These are phyloP conservation scores for Drosophila subquinaria DNA, from an alignment of 2,888 invertebrate genomes.

Conservation along the genomic window DNA sequence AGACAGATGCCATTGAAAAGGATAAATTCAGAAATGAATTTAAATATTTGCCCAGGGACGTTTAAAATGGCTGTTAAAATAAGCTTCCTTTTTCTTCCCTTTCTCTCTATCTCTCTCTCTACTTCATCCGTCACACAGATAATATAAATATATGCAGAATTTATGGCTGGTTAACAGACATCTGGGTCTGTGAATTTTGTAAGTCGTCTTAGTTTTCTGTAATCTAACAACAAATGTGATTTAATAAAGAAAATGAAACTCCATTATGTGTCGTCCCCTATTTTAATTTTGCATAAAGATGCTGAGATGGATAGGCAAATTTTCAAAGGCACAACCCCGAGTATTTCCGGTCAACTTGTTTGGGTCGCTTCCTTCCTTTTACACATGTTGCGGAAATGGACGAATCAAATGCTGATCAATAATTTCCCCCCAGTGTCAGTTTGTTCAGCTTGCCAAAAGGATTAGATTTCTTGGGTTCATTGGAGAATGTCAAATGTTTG, in stretches of 20 bases:
- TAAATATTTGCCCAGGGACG: constrained; percentile 64
- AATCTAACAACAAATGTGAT: constrained; percentile 71
- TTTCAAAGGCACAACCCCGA: constrained; percentile 14
- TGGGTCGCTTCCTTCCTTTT: constrained; percentile 33
- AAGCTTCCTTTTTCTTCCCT: not conserved
- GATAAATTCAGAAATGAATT: constrained; percentile 63
- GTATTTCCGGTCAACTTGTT: constrained; percentile 63
- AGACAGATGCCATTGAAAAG: constrained; percentile 33
- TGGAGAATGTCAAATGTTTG: constrained; percentile 59
- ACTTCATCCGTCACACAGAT: not conserved
- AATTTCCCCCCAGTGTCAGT: constrained; percentile 50
- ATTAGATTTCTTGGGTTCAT: constrained; percentile 68
- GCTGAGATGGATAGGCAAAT: constrained; percentile 20
- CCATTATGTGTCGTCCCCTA: constrained; percentile 41
- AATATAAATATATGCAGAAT: constrained; percentile 17
- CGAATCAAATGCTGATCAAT: constrained; percentile 75
- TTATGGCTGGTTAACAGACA: constrained; percentile 23
- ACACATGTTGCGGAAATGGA: constrained; percentile 64
- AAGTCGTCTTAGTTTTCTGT: constrained; percentile 15
- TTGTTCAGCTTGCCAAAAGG: constrained; percentile 63
- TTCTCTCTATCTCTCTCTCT: not conserved
- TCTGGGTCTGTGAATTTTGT: constrained; percentile 16
- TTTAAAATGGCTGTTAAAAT: constrained; percentile 29
- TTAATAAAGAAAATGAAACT: constrained; percentile 72
- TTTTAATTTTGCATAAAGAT: constrained; percentile 20